A percentile compares a stretch with the other conserved stretches of the same genome.
phyloP scores from a whole-genome alignment of 37 sponge, comb jelly and placozoan species.

The Corticium candelabrum region DNA sequence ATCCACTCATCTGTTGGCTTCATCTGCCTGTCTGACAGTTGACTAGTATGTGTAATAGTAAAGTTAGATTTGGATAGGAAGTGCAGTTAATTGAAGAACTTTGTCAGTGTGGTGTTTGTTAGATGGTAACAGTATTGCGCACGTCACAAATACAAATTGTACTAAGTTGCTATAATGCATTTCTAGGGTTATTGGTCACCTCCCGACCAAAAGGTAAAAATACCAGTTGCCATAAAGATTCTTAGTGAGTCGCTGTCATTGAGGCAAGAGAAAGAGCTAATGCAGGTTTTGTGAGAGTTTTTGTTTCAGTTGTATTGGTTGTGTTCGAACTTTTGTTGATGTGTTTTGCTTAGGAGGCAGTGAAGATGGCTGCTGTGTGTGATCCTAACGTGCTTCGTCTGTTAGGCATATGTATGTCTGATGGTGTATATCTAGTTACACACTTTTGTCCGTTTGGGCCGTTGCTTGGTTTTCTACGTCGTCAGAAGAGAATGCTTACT shows the following conservation, averaged over 20 bases:
- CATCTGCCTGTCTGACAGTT: too few relatives aligned
- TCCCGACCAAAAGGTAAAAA: background rate
- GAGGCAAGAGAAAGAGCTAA: background rate
- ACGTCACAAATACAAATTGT: background rate
- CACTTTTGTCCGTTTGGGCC: background rate
- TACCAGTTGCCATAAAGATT: background rate
- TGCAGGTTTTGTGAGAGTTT: background rate
- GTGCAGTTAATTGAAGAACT: too few relatives aligned
- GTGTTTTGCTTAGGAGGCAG: background rate
- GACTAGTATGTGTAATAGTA: too few relatives aligned
- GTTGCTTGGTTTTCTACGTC: background rate
- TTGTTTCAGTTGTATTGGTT: background rate
- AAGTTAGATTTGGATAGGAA: too few relatives aligned
- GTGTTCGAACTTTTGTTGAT: too few relatives aligned
- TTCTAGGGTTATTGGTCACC: background rate
- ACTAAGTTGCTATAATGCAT: background rate
- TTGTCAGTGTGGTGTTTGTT: too few relatives aligned
- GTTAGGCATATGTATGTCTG: background rate
- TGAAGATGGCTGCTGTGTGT: background rate
- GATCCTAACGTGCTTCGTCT: background rate
- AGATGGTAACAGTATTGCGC: too few relatives aligned
- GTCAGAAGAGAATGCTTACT: background rate
- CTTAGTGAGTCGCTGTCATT: background rate
- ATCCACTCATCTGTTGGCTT: too few relatives aligned
- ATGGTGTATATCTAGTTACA: background rate